phyloP scores from a whole-genome alignment of 2,113 vertebrate genomes.

The Sorex araneus region DNA sequence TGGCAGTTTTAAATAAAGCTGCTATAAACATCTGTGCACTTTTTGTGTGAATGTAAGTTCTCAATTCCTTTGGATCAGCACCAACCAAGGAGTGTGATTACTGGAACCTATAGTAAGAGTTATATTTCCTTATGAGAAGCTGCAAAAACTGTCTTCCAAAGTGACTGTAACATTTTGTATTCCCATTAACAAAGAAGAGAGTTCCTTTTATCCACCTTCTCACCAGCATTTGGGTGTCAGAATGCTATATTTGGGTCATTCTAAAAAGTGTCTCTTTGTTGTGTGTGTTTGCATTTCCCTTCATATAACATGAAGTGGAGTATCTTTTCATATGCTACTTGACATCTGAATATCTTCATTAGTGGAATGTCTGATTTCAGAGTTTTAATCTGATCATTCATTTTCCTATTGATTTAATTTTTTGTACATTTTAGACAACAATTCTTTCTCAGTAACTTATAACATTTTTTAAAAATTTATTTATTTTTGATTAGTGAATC shows the following conservation, averaged over 20 bases:
- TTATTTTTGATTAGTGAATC: too few species aligned
- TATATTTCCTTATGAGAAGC: neutral
- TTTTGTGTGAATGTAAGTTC: neutral
- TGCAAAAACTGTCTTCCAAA: too few species aligned
- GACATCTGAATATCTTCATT: neutral
- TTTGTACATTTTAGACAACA: constrained; percentile 1
- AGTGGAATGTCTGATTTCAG: neutral
- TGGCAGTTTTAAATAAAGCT: neutral
- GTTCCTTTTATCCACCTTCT: neutral
- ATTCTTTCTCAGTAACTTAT: neutral
- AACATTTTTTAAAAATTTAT: too few species aligned
- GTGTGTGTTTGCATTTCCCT: constrained; percentile 1
- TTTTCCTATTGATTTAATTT: constrained; percentile 13
- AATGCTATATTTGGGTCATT: neutral
- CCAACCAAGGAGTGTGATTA: neutral
- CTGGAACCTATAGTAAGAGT: neutral
- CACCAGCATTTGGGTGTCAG: neutral
- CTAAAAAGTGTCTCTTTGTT: neutral
- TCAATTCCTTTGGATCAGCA: neutral
- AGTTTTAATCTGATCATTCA: neutral
- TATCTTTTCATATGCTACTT: neutral
- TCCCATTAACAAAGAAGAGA: neutral
- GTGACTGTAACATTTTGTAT: neutral
- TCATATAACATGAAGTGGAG: neutral
- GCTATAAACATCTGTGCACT: neutral